Evolutionary conservation across 2,113 vertebrate species (phyloP).

Genomic region (Willisornis vidua): DNA sequence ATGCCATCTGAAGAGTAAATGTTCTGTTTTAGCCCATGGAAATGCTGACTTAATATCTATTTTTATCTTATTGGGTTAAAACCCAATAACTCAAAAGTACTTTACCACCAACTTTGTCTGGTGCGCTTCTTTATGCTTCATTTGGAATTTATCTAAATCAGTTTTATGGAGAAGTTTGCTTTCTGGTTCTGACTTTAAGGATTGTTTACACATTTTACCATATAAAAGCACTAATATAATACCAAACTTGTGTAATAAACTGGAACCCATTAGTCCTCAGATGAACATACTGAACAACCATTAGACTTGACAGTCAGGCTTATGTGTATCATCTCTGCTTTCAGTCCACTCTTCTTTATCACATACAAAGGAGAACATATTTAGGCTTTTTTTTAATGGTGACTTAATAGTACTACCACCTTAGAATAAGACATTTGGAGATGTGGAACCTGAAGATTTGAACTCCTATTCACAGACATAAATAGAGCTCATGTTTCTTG

Average conservation of each 20-base stretch:
- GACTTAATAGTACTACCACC: neutral
- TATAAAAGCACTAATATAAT: neutral
- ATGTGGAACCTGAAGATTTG: neutral
- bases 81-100: neutral
- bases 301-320: neutral
- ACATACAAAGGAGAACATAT: neutral
- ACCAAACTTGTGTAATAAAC: neutral
- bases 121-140: neutral
- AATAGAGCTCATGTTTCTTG: neutral
- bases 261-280: neutral
- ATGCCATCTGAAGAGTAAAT: neutral
- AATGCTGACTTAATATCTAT: neutral
- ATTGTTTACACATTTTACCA: neutral
- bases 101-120: neutral
- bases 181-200: neutral
- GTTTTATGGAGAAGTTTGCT: neutral
- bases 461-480: neutral
- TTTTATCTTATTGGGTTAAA: neutral
- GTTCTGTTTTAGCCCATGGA: neutral
- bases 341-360: neutral
- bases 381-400: neutral
- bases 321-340: neutral
- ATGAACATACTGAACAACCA: neutral
- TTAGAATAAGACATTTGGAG: neutral
- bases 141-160: neutral